Conservation (phyloP, 2,797 vertebrate species). For the Micropoecilia bifurca region DNA sequence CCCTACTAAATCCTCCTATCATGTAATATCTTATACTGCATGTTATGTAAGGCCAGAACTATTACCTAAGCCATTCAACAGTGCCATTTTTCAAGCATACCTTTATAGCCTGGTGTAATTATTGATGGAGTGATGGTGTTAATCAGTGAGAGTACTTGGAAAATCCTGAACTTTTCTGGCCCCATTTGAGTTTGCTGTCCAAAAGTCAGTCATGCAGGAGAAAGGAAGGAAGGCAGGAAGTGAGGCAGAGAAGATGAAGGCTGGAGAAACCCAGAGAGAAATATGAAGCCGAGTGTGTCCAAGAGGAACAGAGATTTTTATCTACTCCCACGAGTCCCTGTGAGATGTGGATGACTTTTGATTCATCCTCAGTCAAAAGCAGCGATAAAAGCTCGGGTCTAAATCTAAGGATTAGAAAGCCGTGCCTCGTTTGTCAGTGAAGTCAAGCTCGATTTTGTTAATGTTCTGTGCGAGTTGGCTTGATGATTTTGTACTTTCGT, state of each 20-base stretch:
- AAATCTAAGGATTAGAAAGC: constrained; percentile 1
- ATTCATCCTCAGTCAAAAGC: constrained; percentile 25
- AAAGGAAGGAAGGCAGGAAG: constrained; percentile 31
- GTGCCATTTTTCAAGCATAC: not conserved
- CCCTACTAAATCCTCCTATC: not conserved
- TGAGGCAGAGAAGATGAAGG: constrained; percentile 25
- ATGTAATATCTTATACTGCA: not conserved
- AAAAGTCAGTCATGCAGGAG: constrained; percentile 49
- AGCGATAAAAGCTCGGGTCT: constrained; percentile 6
- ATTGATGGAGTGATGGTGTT: constrained; percentile 30
- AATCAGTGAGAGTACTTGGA: constrained; percentile 37
- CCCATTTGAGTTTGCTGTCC: constrained; percentile 44
- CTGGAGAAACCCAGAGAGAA: constrained; percentile 29
- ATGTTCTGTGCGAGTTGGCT: constrained; percentile 30
- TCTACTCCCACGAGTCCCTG: constrained; percentile 27
- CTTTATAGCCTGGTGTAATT: not conserved
- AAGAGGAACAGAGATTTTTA: constrained; percentile 52
- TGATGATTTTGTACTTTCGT: constrained; percentile 28
- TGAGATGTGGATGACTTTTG: constrained; percentile 36
- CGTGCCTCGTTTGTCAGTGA: constrained; percentile 15
- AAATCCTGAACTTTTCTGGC: not conserved
- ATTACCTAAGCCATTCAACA: not conserved
- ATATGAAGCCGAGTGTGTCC: constrained; percentile 57
- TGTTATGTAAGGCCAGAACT: not conserved
- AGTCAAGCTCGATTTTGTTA: constrained; percentile 31